Evolutionary conservation across 2,888 invertebrate species (phyloP), one percentile per base, ranked within the genome.

Genomic region (Drosophila mimetica): DNA sequence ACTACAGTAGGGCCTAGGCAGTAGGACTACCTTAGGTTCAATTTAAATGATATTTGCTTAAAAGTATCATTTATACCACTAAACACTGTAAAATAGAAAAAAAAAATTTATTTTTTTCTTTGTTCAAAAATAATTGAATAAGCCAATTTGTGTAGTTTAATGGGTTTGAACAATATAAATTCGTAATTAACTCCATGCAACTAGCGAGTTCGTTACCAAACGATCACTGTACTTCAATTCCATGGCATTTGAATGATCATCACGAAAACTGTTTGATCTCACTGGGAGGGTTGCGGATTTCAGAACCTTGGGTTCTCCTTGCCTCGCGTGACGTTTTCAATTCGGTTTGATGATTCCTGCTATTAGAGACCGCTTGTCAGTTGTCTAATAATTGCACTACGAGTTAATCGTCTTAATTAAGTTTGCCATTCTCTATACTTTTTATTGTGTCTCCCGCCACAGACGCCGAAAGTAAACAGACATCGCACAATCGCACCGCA

Each of bases 311-410:
- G 47, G n/a, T 20, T 66, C 50, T 44, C 69, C 42, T 32, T 41
- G 52, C 28, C 66, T 71, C 50, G 74, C 80, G 86, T 82, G 86
- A 71, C 66, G 61, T 59, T 59, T 69, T 74, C 71, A 81, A 85
- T 85, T 82, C 57, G 46, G 30, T 30, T 44, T 53, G 14, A 63
- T 57, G 52, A 48, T 44, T 54, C 47, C 42, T 48, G 63, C 34
- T 37, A 72, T 72, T 51, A 60, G 44, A 41, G 42, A 59, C 22
- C 63, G 25, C 32, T 41, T 41, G 14, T 34, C 20, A 36, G 14
- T 52, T 34, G 41, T 42, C 42, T n/a, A 64, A 59, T 67, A 83
- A 77, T 75, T 74, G 73, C 57, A 65, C 28, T 39, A 30, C 37
- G 51, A 41, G 25, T 52, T 64, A 64, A 64, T 64, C 64, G 64